Evolutionary conservation across 2,888 invertebrate genomes (phyloP).

Genomic region (Pyrocoelia pectoralis): DNA sequence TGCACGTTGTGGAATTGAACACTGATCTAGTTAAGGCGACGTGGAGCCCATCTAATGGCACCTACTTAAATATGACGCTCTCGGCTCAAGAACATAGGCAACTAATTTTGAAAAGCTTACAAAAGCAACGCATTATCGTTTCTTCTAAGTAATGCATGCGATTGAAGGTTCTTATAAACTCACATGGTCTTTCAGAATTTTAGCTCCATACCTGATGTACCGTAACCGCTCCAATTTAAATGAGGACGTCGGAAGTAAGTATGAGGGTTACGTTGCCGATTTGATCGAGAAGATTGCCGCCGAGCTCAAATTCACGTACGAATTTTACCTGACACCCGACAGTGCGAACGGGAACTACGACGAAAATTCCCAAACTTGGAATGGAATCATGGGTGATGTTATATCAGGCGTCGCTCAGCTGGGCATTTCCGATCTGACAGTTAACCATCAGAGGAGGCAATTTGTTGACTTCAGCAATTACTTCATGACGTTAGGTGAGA

Average conservation of each 20-base stretch:
- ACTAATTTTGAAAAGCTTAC: conserved; percentile 62
- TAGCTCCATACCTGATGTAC: conserved; percentile 74
- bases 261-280: conserved; percentile 91
- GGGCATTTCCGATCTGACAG: conserved; percentile 95
- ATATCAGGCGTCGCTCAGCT: conserved; percentile 88
- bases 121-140: conserved; percentile 62
- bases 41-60: conserved; percentile 55
- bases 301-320: conserved; percentile 66
- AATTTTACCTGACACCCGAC: conserved; percentile 71
- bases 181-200: conserved; percentile 65
- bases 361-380: conserved; percentile 76
- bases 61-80: conserved; percentile 23
- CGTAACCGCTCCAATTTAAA: conserved; percentile 64
- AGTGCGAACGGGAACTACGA: conserved; percentile 70
- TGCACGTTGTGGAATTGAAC: conserved; percentile 70
- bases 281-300: conserved; percentile 81
- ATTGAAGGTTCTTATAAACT: no score
- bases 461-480: conserved; percentile 95
- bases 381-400: conserved; percentile 78
- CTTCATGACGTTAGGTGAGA: conserved; percentile 90
- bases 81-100: conserved; percentile 54
- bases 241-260: conserved; percentile 75
- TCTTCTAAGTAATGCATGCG: conserved; percentile 54
- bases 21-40: conserved; percentile 64
- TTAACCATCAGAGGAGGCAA: conserved; percentile 87